Percentiles rank a stretch among this genome's conserved stretches.
Conservation (phyloP, 64 coral and sea anemone genomes). For the Porites australiensis region DNA sequence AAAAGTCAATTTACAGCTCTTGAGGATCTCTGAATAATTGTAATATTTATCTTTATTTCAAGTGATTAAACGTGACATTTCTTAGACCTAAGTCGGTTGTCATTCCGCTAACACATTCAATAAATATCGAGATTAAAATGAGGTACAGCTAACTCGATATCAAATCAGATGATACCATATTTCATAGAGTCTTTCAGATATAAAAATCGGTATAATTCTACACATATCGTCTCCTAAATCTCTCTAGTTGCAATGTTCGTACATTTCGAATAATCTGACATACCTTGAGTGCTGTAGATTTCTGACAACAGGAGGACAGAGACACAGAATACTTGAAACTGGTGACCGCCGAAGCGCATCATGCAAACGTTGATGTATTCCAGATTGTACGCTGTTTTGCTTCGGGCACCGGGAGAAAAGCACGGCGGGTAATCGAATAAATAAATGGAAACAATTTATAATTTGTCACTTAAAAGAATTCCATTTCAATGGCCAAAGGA, state of each 20-base stretch:
- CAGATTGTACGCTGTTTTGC: neutral
- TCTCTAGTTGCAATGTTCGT: too few relatives aligned
- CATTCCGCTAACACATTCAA: neutral
- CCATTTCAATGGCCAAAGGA: neutral
- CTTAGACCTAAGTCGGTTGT: neutral
- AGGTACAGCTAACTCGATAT: too few relatives aligned
- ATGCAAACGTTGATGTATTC: constrained; percentile 4
- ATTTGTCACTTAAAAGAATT: neutral
- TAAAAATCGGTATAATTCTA: neutral
- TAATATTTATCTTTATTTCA: neutral
- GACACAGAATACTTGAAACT: neutral
- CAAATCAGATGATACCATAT: too few relatives aligned
- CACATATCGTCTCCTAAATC: neutral
- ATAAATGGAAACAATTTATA: constrained; percentile 1
- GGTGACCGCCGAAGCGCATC: neutral
- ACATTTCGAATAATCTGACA: neutral
- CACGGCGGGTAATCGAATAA: neutral
- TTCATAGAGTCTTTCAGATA: neutral
- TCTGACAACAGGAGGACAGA: neutral
- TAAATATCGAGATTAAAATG: too few relatives aligned
- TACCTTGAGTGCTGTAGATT: neutral
- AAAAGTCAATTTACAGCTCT: neutral
- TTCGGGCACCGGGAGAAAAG: neutral
- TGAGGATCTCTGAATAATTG: neutral
- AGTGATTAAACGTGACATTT: neutral